phyloP scores from a whole-genome alignment of 2,113 vertebrate genomes.

The Otocyon megalotis region DNA sequence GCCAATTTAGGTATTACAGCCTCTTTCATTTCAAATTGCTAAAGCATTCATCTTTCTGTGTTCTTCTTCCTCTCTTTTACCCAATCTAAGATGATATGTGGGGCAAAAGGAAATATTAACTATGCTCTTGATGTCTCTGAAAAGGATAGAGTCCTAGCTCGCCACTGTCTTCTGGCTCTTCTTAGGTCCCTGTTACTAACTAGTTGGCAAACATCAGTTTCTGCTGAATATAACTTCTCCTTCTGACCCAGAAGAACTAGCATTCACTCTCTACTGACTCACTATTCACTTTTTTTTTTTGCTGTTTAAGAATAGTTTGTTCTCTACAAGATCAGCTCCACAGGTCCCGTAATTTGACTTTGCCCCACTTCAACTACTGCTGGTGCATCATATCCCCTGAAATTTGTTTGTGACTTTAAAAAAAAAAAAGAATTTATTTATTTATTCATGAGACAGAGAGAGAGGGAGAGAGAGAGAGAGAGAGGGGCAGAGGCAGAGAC shows the following conservation, averaged over 20 bases:
- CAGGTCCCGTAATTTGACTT: background rate
- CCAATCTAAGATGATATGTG: background rate
- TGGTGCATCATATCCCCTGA: background rate
- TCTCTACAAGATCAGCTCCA: background rate
- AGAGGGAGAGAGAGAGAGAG: no score
- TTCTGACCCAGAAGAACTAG: background rate
- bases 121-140: background rate
- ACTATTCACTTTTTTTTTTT: background rate
- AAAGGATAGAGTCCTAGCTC: background rate
- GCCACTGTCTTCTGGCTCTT: background rate
- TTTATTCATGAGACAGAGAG: no score
- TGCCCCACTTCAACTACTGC: background rate
- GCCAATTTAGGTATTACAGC: background rate
- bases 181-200: background rate
- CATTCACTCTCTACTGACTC: background rate
- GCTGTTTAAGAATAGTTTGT: background rate
- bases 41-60: background rate
- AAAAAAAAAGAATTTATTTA: no score
- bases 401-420: background rate
- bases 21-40: conserved; percentile 23
- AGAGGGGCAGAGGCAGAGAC: no score
- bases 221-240: background rate
- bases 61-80: background rate
- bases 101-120: background rate
- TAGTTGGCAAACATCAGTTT: background rate